Evolutionary conservation across 2,888 invertebrate genomes (phyloP).

Genomic region (Ptychoptera albimana): DNA sequence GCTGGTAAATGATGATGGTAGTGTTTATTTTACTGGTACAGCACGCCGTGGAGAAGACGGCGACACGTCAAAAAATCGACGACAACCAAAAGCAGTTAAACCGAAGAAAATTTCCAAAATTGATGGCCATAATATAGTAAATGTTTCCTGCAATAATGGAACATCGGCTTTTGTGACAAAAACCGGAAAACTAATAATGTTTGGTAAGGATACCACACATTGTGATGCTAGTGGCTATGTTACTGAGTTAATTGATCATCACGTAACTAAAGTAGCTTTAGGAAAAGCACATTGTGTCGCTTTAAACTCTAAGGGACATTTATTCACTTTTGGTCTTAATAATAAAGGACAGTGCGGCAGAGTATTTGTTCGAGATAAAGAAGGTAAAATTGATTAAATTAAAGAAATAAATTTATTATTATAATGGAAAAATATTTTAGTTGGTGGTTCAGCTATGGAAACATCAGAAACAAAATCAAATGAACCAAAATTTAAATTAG

Average conservation of each 20-base stretch:
- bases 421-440: background rate
- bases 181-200: conserved; percentile 81
- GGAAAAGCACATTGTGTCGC: conserved; percentile 95
- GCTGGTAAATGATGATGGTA: conserved; percentile 82
- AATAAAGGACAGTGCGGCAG: conserved; percentile 96
- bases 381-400: conserved; percentile 29
- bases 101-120: conserved; percentile 85
- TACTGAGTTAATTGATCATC: conserved; percentile 55
- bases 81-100: conserved; percentile 79
- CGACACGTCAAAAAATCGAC: conserved; percentile 59
- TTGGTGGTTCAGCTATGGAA: conserved; percentile 7
- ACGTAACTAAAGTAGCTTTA: conserved; percentile 58
- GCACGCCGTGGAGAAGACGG: conserved; percentile 89
- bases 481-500: conserved; percentile 19
- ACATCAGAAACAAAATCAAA: conserved; percentile 3
- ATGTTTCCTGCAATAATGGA: conserved; percentile 86
- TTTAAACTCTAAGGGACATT: conserved; percentile 71
- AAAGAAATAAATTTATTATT: conserved; percentile 11
- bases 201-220: conserved; percentile 83
- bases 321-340: conserved; percentile 93
- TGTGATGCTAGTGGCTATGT: conserved; percentile 63
- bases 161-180: conserved; percentile 84
- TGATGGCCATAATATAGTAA: conserved; percentile 67
- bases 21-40: conserved; percentile 64
- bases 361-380: conserved; percentile 50